Evolutionary conservation across 2,797 vertebrate species (phyloP), one percentile per base, ranked within the genome.

Genomic region (Mallotus villosus): DNA sequence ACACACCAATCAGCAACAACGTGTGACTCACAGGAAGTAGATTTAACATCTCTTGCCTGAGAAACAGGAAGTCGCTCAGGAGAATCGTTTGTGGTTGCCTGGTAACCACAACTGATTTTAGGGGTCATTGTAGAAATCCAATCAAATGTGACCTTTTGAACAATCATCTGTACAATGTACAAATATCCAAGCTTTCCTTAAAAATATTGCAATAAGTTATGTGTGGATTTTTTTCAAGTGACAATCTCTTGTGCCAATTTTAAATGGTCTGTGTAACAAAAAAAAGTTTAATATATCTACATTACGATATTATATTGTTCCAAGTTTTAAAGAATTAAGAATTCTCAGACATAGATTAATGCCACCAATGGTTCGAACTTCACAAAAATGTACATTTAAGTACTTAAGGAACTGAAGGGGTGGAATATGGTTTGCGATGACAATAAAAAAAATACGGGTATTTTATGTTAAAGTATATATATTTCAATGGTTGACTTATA

Each of bases 181-280:
- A 58, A 58, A 34, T 34, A 68, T 68, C 16, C 2, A 58, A 58
- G 51, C 51, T 55, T 58, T 57, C 41, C 41, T 57, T 25, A 12
- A 51, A 68, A 21, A 68, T 57, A 5, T 59, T 68, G 53, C 53
- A 59, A 59, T 68, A 32, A 49, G 19, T 16, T 57, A n/a, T n/a
- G 19, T 68, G n/a, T 21, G 57, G 17, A 25, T 53, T 55, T n/a
- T 55, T 67, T 2, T 21, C 59, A 68, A 70, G n/a, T 29, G 84
- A 85, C 81, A 85, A 85, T 82, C 76, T 79, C 53, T 80, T 59
- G 46, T 70, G 68, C 67, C 69, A 72, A 51, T 22, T 21, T 27
- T 71, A 63, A 78, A 55, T 17, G 16, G 51, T 55, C 19, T 55
- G 19, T 55, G 51, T 17, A 55, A 55, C 19, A n/a, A 55, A 55